Conservation (phyloP, 2,888 invertebrate genomes). For the Argyra leucocephala region DNA sequence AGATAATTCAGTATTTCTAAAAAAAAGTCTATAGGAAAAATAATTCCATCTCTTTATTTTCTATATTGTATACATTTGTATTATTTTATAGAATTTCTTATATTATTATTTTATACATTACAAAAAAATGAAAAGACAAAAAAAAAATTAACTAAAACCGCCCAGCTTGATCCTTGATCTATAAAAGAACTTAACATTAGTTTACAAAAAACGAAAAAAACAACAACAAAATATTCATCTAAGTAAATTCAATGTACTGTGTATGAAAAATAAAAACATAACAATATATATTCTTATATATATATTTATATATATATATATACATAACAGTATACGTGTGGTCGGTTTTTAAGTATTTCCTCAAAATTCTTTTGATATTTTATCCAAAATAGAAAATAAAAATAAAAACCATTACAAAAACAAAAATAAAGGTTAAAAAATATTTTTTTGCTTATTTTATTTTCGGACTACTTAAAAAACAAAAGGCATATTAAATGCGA, state of each 20-base stretch:
- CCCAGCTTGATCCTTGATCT: constrained; percentile 3
- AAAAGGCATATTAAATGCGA: constrained; percentile 3
- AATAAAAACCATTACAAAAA: neutral
- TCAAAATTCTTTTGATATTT: constrained; percentile 4
- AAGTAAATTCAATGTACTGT: neutral
- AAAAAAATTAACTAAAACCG: neutral
- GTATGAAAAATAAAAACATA: neutral
- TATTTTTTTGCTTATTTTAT: neutral
- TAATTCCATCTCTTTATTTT: too few species aligned
- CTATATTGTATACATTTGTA: too few species aligned
- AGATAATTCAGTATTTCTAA: too few species aligned
- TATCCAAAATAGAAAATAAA: neutral
- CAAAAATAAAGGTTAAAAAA: neutral
- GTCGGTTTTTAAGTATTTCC: constrained; percentile 4
- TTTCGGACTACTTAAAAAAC: constrained; percentile 2
- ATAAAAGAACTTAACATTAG: neutral
- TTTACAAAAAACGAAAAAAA: neutral
- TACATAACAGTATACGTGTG: neutral
- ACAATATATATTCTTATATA: neutral
- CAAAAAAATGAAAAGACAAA: neutral
- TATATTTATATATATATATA: neutral
- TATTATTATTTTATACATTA: too few species aligned
- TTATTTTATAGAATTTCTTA: too few species aligned
- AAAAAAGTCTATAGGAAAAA: too few species aligned
- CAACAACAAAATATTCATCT: neutral